Conservation (phyloP, 2,888 invertebrate genomes). For the Dolomedes plantarius region DNA sequence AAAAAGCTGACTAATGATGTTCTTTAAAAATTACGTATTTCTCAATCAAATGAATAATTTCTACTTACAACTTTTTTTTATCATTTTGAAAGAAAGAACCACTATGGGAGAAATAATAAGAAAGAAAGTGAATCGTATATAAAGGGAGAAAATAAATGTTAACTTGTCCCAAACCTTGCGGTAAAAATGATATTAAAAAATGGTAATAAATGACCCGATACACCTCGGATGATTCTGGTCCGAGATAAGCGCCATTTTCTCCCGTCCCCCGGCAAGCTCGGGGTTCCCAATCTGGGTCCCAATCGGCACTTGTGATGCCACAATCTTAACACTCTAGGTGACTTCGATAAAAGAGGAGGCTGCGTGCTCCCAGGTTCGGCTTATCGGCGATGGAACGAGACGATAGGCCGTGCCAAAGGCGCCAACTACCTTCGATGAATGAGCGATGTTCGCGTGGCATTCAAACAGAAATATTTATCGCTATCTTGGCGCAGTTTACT, state of each 20-base stretch:
- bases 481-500: slow-evolving; percentile 12
- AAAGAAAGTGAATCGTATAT: too few species aligned
- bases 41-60: too few species aligned
- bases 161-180: neutral
- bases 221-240: neutral
- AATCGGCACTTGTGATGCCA: slow-evolving; percentile 31
- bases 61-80: too few species aligned
- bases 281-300: slow-evolving; percentile 27
- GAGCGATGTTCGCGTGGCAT: neutral
- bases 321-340: slow-evolving; percentile 54
- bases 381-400: slow-evolving; percentile 8
- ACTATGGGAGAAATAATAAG: too few species aligned
- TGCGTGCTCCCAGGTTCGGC: slow-evolving; percentile 18
- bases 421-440: slow-evolving; percentile 16
- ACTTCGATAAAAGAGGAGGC: slow-evolving; percentile 35
- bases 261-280: slow-evolving; percentile 9
- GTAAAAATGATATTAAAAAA: neutral
- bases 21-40: too few species aligned
- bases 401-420: slow-evolving; percentile 34
- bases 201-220: slow-evolving; percentile 19
- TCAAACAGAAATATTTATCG: neutral
- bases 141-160: too few species aligned
- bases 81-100: too few species aligned
- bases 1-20: too few species aligned
- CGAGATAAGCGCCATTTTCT: neutral